Evolutionary conservation across 2,113 vertebrate genomes (phyloP).

Genomic region (Mirounga angustirostris): DNA sequence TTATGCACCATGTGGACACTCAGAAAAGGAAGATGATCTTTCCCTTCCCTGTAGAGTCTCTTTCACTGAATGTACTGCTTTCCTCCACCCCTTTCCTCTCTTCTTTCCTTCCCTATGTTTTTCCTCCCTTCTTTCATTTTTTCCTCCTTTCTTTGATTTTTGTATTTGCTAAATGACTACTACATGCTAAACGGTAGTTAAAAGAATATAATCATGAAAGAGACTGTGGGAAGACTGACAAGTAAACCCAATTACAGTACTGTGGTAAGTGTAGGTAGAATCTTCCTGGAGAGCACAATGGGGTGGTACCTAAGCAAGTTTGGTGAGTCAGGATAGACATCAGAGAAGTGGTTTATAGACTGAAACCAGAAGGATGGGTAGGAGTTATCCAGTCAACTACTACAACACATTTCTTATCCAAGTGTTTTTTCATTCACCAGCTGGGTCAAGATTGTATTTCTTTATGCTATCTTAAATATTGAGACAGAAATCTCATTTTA

Average conservation of each 20-base stretch:
- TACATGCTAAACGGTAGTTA: neutral
- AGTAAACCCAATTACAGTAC: neutral
- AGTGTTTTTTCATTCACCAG: neutral
- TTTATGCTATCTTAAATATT: neutral
- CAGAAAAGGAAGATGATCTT: neutral
- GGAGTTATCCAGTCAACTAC: neutral
- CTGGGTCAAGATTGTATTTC: neutral
- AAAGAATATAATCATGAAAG: neutral
- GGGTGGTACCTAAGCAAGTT: neutral
- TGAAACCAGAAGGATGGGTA: neutral
- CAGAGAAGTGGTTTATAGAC: neutral
- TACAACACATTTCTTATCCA: neutral
- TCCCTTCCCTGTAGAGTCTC: neutral
- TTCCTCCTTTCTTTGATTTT: neutral
- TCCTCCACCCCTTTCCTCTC: neutral
- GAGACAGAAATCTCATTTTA: constrained; percentile 10
- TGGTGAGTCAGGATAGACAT: neutral
- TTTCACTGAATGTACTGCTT: neutral
- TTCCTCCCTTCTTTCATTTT: neutral
- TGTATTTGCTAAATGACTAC: neutral
- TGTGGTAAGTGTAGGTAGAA: neutral
- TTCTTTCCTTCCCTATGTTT: neutral
- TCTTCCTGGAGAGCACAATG: neutral
- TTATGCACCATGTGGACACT: neutral
- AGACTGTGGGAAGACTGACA: neutral